Conservation (phyloP, 2,888 invertebrate genomes). For the Nezara viridula region DNA sequence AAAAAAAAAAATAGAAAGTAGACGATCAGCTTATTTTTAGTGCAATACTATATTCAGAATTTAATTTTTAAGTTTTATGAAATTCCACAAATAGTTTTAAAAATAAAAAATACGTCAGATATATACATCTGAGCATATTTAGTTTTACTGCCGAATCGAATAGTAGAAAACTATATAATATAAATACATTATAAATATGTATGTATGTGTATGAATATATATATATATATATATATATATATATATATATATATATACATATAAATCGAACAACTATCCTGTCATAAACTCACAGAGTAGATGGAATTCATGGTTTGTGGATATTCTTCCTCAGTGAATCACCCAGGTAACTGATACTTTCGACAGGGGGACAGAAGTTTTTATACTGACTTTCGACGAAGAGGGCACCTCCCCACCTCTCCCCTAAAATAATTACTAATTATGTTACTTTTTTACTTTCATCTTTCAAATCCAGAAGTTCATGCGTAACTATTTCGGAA, state of each 20-base stretch:
- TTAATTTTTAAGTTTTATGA: too few relatives aligned
- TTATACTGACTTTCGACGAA: not conserved
- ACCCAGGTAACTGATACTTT: slow-evolving; percentile 1
- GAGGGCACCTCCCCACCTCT: not conserved
- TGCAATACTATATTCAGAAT: too few relatives aligned
- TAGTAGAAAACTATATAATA: too few relatives aligned
- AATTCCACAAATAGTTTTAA: too few relatives aligned
- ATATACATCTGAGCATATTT: too few relatives aligned
- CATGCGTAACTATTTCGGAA: not conserved
- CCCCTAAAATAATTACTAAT: slow-evolving; percentile 54
- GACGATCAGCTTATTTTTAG: too few relatives aligned
- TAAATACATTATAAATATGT: too few relatives aligned
- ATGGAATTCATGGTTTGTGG: not conserved
- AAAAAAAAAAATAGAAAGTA: too few relatives aligned
- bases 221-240: too few relatives aligned
- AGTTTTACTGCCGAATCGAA: too few relatives aligned
- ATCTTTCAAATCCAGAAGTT: slow-evolving; percentile 31
- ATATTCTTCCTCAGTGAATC: not conserved
- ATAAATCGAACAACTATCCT: not conserved
- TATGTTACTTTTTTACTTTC: slow-evolving; percentile 44
- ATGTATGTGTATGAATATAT: too few relatives aligned
- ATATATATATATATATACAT: not conserved
- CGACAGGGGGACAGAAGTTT: not conserved
- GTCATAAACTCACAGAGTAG: not conserved
- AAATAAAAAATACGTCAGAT: too few relatives aligned